Percentiles rank a stretch among this genome's conserved stretches.
phyloP scores from a whole-genome alignment of 1,140 invertebrate species.

The Drosophila novamexicana region DNA sequence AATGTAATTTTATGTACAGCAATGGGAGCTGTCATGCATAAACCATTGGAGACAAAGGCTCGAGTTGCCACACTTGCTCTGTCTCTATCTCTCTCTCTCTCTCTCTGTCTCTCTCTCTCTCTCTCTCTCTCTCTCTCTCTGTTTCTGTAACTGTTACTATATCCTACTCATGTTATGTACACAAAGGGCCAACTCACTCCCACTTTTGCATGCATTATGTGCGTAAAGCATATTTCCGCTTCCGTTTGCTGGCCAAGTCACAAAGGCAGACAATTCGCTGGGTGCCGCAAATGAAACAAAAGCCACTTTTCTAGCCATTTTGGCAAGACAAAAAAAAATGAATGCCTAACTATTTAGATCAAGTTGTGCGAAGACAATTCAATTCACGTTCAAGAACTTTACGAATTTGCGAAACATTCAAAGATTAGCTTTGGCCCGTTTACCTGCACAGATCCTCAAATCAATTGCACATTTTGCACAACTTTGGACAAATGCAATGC shows the following conservation, averaged over 20 bases:
- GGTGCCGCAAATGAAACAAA: conserved; percentile 31
- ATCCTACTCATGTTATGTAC: not conserved
- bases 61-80: not conserved
- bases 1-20: conserved; percentile 74
- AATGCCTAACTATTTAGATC: conserved; percentile 34
- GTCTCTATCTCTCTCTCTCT: not conserved
- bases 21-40: conserved; percentile 52
- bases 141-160: not conserved
- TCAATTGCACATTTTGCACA: conserved; percentile 65
- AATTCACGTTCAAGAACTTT: conserved; percentile 26
- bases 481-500: conserved; percentile 70
- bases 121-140: not conserved
- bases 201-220: conserved; percentile 41
- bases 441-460: conserved; percentile 63
- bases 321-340: conserved; percentile 1
- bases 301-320: conserved; percentile 22
- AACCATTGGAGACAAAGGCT: conserved; percentile 50
- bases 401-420: conserved; percentile 23
- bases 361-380: conserved; percentile 42
- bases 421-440: conserved; percentile 37
- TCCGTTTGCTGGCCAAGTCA: conserved; percentile 48
- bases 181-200: not conserved
- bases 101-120: too few relatives aligned
- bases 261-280: conserved; percentile 45
- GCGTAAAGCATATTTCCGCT: conserved; percentile 55